phyloP scores from a whole-genome alignment of 2,797 vertebrate genomes.

The Pseudocheirus occidentalis region DNA sequence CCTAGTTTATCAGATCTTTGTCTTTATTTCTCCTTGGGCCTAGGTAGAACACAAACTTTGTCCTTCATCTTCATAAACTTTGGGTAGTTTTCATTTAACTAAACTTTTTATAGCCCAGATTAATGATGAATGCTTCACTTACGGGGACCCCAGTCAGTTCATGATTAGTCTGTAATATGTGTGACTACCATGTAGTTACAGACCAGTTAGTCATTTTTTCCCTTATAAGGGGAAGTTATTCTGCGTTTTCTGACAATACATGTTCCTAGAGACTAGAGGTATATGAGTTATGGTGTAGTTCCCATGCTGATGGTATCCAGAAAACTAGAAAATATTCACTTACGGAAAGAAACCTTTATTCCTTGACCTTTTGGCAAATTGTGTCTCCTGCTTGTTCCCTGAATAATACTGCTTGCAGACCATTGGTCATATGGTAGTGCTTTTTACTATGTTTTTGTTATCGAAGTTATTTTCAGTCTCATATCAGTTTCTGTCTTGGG shows the following conservation, averaged over 20 bases:
- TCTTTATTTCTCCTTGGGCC: background rate
- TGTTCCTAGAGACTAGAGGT: constrained; percentile 17
- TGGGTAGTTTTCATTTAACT: constrained; percentile 42
- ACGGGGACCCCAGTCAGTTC: background rate
- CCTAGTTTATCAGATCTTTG: background rate
- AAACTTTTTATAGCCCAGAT: constrained; percentile 24
- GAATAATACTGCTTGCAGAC: background rate
- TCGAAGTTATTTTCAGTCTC: background rate
- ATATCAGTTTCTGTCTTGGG: background rate
- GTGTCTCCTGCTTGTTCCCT: constrained; percentile 9
- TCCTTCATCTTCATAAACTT: constrained; percentile 33
- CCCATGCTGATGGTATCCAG: constrained; percentile 6
- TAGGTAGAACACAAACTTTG: background rate
- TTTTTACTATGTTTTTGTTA: constrained; percentile 20
- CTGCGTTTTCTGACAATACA: constrained; percentile 38
- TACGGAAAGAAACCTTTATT: background rate
- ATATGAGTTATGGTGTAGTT: constrained; percentile 41
- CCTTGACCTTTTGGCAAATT: constrained; percentile 38
- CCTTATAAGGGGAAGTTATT: constrained; percentile 48
- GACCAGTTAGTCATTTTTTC: constrained; percentile 39
- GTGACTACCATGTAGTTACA: constrained; percentile 57
- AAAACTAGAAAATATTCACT: background rate
- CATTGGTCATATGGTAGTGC: constrained; percentile 9
- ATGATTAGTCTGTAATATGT: constrained; percentile 37
- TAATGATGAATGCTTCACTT: background rate